phyloP scores from a whole-genome alignment of 2,888 invertebrate species.

The Himalopsyche anomala region DNA sequence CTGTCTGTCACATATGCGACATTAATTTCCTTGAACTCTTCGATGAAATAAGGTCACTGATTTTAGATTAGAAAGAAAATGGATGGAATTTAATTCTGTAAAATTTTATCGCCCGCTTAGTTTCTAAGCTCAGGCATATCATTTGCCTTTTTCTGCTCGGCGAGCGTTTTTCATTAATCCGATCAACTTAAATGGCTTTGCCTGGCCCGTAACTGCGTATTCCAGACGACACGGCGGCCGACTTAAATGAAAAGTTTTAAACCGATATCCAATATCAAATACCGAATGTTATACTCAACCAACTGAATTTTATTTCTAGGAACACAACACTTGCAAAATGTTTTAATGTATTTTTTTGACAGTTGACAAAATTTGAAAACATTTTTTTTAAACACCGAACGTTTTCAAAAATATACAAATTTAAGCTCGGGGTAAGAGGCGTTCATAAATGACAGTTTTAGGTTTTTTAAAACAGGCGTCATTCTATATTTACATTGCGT shows the following conservation, averaged over 20 bases:
- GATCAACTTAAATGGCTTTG: conserved; percentile 6
- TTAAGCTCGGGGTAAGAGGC: background rate
- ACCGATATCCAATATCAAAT: background rate
- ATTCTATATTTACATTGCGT: too few relatives aligned
- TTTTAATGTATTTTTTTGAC: background rate
- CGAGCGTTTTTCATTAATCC: conserved; percentile 9
- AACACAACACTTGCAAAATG: background rate
- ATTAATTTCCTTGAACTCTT: background rate
- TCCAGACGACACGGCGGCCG: background rate
- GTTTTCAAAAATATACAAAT: background rate
- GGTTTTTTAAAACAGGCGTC: too few relatives aligned
- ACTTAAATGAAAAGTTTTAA: background rate
- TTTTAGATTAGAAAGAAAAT: conserved; percentile 65
- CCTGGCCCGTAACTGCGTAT: background rate
- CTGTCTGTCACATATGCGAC: background rate
- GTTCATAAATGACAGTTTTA: background rate
- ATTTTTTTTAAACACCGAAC: background rate
- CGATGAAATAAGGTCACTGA: background rate
- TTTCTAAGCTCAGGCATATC: background rate
- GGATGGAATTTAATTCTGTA: background rate
- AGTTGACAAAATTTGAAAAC: background rate
- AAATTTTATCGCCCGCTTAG: background rate
- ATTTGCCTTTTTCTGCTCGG: background rate
- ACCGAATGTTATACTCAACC: background rate
- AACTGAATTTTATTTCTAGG: background rate